Evolutionary conservation across 2,113 vertebrate species (phyloP).

Genomic region (Coreoperca whiteheadi): DNA sequence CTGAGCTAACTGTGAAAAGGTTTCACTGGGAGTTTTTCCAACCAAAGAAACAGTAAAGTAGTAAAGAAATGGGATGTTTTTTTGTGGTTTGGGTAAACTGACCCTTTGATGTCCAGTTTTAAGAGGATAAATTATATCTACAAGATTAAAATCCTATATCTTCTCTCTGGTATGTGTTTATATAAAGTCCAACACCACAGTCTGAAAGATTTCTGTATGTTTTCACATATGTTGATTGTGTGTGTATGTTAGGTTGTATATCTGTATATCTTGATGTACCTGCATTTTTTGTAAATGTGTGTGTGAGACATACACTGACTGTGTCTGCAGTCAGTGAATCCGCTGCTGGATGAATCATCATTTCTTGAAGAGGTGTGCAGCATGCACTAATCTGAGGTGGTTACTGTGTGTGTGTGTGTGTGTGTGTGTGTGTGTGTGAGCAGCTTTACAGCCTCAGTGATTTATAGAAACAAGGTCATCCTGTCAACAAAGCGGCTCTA

Average conservation of each 20-base stretch:
- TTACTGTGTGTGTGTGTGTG: slow-evolving; percentile 7
- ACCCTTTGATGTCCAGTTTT: not conserved
- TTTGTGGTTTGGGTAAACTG: not conserved
- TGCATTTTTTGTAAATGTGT: not conserved
- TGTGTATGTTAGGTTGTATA: not conserved
- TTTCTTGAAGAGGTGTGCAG: slow-evolving; percentile 31
- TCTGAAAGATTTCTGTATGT: not conserved
- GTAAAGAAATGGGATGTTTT: not conserved
- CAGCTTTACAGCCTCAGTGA: slow-evolving; percentile 2
- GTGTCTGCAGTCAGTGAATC: not conserved
- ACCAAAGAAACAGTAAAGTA: too few species aligned
- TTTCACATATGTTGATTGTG: not conserved
- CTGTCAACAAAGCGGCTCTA: slow-evolving; percentile 20
- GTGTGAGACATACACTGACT: too few species aligned
- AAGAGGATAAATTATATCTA: not conserved
- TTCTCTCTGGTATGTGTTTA: not conserved
- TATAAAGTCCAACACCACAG: not conserved
- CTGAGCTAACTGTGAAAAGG: not conserved
- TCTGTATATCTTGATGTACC: not conserved
- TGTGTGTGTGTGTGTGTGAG: not conserved
- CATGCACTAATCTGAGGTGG: slow-evolving; percentile 48
- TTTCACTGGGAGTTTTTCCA: too few species aligned
- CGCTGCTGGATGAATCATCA: slow-evolving; percentile 31
- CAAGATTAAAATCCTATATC: not conserved
- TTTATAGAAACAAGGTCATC: slow-evolving; percentile 10